Conservation (phyloP, 2,888 invertebrate species). For the Blera fallax region DNA sequence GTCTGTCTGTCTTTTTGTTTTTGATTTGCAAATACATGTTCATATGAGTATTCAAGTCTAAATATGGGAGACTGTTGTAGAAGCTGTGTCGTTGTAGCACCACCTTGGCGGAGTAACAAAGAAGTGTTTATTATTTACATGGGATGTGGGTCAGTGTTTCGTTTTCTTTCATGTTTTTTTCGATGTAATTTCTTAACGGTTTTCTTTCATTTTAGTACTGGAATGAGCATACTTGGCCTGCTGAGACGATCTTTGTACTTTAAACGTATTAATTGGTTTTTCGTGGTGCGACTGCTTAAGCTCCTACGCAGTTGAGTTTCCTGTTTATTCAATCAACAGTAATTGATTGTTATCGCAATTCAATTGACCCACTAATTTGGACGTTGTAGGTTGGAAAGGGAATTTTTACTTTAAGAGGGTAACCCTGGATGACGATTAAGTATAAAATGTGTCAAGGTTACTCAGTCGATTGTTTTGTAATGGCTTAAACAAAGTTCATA, state of each 20-base stretch:
- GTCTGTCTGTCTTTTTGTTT: background rate
- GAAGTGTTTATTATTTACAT: constrained; percentile 15
- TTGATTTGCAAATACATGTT: constrained; percentile 11
- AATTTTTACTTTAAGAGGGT: background rate
- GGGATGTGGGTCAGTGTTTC: constrained; percentile 57
- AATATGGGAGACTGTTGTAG: background rate
- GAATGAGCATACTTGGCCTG: background rate
- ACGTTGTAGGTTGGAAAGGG: background rate
- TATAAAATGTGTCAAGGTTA: constrained; percentile 17
- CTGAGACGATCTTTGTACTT: constrained; percentile 15
- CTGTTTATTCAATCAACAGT: constrained; percentile 27
- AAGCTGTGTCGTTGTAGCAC: background rate
- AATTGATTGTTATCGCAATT: constrained; percentile 41
- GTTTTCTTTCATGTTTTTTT: background rate
- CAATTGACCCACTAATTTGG: constrained; percentile 34
- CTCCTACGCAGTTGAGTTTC: constrained; percentile 32
- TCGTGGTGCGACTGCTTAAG: constrained; percentile 22
- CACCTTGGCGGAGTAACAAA: constrained; percentile 11
- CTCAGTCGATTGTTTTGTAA: background rate
- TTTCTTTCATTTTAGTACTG: background rate
- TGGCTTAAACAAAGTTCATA: background rate
- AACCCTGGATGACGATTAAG: background rate
- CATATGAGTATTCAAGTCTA: background rate
- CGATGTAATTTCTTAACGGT: constrained; percentile 28
- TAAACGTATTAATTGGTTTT: constrained; percentile 11